Evolutionary conservation across 2,797 vertebrate species (phyloP).

Genomic region (Pithecia hirsuta): DNA sequence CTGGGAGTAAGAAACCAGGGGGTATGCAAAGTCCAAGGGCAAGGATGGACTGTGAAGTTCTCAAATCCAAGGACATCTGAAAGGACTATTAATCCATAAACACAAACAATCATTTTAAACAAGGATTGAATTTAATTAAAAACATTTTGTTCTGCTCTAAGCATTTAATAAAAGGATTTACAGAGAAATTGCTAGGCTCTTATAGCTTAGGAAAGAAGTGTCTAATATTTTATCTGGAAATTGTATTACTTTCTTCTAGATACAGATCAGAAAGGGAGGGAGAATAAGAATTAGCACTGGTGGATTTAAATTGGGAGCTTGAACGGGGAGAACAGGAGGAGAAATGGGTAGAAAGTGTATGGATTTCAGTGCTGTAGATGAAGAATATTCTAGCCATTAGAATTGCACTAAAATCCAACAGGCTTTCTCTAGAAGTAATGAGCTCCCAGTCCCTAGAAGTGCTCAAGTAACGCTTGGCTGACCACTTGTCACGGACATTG

Average conservation of each 20-base stretch:
- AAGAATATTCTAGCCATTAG: neutral
- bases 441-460: neutral
- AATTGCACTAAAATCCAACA: neutral
- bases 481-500: neutral
- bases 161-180: slow-evolving; percentile 11
- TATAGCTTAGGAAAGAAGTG: neutral
- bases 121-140: slow-evolving; percentile 15
- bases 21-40: rapidly evolving
- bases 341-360: neutral
- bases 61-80: neutral
- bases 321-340: neutral
- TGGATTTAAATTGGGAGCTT: neutral
- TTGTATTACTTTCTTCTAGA: neutral
- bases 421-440: neutral
- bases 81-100: neutral
- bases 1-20: neutral
- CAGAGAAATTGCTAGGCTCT: neutral
- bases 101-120: neutral
- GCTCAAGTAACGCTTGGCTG: neutral
- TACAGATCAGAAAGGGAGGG: neutral
- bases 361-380: neutral
- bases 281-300: neutral
- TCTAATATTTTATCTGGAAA: neutral
- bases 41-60: neutral
- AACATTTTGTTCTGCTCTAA: slow-evolving; percentile 10